phyloP scores from a whole-genome alignment of 92 coral and sea anemone species.

The Zoanthus gigantus region DNA sequence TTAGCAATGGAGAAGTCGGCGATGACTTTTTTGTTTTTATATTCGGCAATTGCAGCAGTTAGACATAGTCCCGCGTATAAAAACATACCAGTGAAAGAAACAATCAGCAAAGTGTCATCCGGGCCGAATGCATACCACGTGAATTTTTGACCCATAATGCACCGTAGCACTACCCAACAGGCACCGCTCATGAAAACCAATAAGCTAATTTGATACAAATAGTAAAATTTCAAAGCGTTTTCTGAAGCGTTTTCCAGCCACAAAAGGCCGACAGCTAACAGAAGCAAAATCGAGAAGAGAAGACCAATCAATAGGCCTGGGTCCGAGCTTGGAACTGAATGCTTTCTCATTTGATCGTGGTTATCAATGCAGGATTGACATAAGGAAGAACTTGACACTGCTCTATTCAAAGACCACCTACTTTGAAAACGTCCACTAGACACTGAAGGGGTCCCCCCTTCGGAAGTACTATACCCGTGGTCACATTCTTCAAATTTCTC shows the following conservation, averaged over 20 bases:
- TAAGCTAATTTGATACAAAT: constrained; percentile 81
- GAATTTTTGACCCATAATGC: constrained; percentile 90
- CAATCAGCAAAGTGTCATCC: constrained; percentile 85
- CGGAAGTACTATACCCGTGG: constrained; percentile 90
- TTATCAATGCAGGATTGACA: constrained; percentile 93
- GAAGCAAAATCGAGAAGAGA: constrained; percentile 83
- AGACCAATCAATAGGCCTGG: constrained; percentile 94
- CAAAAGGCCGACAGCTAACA: constrained; percentile 89
- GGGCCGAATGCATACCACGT: constrained; percentile 94
- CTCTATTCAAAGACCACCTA: constrained; percentile 84
- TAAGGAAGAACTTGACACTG: constrained; percentile 86
- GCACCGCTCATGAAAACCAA: constrained; percentile 86
- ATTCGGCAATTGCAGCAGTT: constrained; percentile 95
- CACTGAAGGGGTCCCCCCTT: constrained; percentile 87
- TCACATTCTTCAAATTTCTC: constrained; percentile 87
- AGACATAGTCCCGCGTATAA: constrained; percentile 91
- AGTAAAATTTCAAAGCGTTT: constrained; percentile 90
- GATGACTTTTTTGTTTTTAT: constrained; percentile 75
- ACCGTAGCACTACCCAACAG: constrained; percentile 92
- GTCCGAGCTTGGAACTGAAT: constrained; percentile 90
- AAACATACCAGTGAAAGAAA: constrained; percentile 89
- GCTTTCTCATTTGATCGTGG: constrained; percentile 78
- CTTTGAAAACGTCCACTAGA: constrained; percentile 81
- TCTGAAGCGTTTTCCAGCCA: constrained; percentile 84
- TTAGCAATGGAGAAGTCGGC: constrained; percentile 90